Conservation (phyloP, 1,140 invertebrate species). For the Drosophila auraria region DNA sequence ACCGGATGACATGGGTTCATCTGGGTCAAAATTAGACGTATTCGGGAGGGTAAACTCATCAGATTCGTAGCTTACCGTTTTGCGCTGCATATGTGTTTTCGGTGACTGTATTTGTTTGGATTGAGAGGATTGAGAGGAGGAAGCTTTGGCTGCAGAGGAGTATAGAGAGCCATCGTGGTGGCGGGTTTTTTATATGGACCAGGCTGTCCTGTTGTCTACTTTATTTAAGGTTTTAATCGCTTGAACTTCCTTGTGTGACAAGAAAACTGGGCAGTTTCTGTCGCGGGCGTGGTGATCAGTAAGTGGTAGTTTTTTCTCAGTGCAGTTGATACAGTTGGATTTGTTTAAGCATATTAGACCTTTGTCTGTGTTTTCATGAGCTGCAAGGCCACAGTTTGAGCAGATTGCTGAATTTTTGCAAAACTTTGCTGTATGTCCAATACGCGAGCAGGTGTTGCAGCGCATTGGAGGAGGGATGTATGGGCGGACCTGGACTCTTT, state of each 20-base stretch:
- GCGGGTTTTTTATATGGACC: background rate
- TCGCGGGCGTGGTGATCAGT: background rate
- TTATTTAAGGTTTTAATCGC: background rate
- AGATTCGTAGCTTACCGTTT: too few species aligned
- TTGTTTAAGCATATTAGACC: background rate
- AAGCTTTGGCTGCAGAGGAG: too few species aligned
- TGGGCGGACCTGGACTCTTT: conserved; percentile 2
- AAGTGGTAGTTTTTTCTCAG: background rate
- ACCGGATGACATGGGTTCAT: too few species aligned
- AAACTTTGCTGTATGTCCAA: too few species aligned
- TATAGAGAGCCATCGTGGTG: background rate
- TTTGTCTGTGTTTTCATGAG: too few species aligned
- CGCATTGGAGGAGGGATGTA: conserved; percentile 1
- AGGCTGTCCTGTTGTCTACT: background rate
- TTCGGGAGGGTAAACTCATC: too few species aligned
- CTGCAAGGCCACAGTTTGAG: too few species aligned
- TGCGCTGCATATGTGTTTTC: too few species aligned
- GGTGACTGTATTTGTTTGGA: too few species aligned
- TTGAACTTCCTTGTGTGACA: background rate
- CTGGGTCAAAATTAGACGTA: too few species aligned
- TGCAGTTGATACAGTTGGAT: background rate
- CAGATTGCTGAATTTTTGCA: too few species aligned
- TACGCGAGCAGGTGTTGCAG: background rate
- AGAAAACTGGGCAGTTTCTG: background rate
- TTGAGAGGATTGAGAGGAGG: too few species aligned